A percentile compares a stretch with the other conserved stretches of the same genome.
Conservation (phyloP, 1,140 invertebrate species). For the Notospermus geniculatus region DNA sequence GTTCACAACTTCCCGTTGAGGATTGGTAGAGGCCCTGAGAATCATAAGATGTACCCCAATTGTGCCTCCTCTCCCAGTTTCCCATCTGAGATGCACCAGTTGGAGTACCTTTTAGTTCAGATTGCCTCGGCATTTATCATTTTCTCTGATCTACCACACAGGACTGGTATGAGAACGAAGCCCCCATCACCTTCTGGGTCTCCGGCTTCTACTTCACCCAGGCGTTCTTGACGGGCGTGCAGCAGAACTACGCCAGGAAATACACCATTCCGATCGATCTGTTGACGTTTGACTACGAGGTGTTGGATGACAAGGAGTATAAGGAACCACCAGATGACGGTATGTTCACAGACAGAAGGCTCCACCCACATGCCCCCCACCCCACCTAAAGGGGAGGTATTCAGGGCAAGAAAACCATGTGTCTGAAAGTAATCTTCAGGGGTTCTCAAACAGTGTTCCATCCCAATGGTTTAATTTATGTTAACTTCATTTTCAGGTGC, state of each 20-base stretch:
- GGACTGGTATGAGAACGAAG: conserved; percentile 54
- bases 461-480: neutral
- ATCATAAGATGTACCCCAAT: no score
- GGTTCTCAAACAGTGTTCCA: neutral
- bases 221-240: conserved; percentile 57
- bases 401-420: no score
- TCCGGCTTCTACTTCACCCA: conserved; percentile 57
- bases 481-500: conserved; percentile 47
- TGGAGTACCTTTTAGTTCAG: no score
- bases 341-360: no score
- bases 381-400: no score
- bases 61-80: no score
- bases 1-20: neutral
- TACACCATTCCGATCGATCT: conserved; percentile 59
- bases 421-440: neutral
- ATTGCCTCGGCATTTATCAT: neutral
- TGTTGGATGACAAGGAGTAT: conserved; percentile 55
- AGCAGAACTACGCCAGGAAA: conserved; percentile 58
- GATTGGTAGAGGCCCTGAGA: no score
- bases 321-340: conserved; percentile 56
- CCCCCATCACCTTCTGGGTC: conserved; percentile 50
- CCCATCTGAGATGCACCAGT: no score
- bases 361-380: no score
- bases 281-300: conserved; percentile 54
- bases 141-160: conserved; percentile 16